Conservation (phyloP, 2,888 invertebrate species). For the Strigamia transsilvanica region DNA sequence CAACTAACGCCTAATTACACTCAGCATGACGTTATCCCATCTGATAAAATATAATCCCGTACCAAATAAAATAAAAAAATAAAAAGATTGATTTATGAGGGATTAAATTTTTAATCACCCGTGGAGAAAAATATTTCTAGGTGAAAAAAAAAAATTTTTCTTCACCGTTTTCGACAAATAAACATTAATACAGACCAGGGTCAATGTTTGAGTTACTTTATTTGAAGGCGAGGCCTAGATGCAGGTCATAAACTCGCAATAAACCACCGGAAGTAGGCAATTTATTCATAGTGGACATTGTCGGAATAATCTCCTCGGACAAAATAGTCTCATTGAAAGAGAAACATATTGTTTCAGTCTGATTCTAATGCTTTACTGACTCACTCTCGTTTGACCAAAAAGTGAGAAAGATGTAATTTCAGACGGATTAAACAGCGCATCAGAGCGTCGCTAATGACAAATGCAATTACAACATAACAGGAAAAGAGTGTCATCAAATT, state of each 20-base stretch:
- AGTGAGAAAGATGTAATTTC: slow-evolving; percentile 8
- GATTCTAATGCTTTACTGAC: slow-evolving; percentile 17
- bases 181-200: neutral
- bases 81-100: too few relatives aligned
- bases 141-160: too few relatives aligned
- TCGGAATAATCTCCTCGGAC: neutral
- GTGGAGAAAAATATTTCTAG: too few relatives aligned
- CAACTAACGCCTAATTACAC: too few relatives aligned
- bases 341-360: slow-evolving; percentile 39
- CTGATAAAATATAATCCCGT: too few relatives aligned
- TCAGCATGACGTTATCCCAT: too few relatives aligned
- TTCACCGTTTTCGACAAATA: too few relatives aligned
- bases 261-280: slow-evolving; percentile 35
- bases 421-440: neutral
- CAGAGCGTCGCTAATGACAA: slow-evolving; percentile 1
- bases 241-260: slow-evolving; percentile 31
- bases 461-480: neutral
- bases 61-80: too few relatives aligned
- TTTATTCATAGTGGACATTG: slow-evolving; percentile 2
- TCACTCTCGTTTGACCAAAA: slow-evolving; percentile 16
- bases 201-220: neutral
- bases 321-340: slow-evolving; percentile 33
- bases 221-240: slow-evolving; percentile 33
- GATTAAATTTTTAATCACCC: too few relatives aligned
- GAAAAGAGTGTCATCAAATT: slow-evolving; percentile 6